Percentiles rank a stretch among this genome's conserved stretches.
Conservation (phyloP, 2,797 vertebrate species). For the Anolis apletophallus region DNA sequence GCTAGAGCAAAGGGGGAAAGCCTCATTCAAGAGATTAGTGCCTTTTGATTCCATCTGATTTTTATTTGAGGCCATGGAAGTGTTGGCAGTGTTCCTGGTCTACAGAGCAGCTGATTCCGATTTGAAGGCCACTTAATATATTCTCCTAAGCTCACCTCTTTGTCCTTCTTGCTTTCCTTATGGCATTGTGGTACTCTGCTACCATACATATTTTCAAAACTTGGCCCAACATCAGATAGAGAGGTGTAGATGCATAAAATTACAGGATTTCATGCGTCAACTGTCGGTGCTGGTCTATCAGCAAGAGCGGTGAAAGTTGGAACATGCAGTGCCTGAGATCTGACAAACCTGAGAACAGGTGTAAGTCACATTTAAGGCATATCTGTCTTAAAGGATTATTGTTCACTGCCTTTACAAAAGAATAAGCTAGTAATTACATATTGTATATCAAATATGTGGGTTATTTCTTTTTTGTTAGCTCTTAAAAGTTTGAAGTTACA, state of each 20-base stretch:
- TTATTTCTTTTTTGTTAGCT: slow-evolving; percentile 43
- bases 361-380: slow-evolving; percentile 13
- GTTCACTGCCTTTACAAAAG: slow-evolving; percentile 34
- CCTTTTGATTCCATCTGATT: slow-evolving; percentile 3
- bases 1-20: not conserved
- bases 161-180: slow-evolving; percentile 27
- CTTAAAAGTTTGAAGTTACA: slow-evolving; percentile 49
- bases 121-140: slow-evolving; percentile 24
- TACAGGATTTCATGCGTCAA: slow-evolving; percentile 37
- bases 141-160: slow-evolving; percentile 31
- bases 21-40: not conserved
- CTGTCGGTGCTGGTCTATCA: slow-evolving; percentile 35
- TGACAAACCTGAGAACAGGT: not conserved
- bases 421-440: slow-evolving; percentile 49
- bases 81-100: slow-evolving; percentile 7
- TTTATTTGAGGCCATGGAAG: slow-evolving; percentile 18
- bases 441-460: slow-evolving; percentile 61
- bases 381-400: slow-evolving; percentile 49
- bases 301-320: slow-evolving; percentile 29
- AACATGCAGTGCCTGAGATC: not conserved
- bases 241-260: slow-evolving; percentile 39
- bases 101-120: slow-evolving; percentile 29
- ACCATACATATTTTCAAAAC: not conserved
- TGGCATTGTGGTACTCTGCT: slow-evolving; percentile 26
- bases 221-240: slow-evolving; percentile 36